Evolutionary conservation across 2,888 invertebrate genomes (phyloP).

Genomic region (Polia nebulosa): DNA sequence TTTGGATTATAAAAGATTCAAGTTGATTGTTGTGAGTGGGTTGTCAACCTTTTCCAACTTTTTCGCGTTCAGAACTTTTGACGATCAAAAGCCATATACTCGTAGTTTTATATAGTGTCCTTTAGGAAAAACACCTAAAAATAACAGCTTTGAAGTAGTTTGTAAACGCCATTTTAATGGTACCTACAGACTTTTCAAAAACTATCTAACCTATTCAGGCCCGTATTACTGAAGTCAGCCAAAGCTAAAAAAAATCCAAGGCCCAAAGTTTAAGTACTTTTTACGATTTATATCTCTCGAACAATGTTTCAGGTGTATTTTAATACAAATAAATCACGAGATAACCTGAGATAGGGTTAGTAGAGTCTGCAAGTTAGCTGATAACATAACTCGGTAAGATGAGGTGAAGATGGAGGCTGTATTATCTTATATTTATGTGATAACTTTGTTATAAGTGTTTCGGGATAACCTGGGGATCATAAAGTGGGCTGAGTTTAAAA

Average conservation of each 20-base stretch:
- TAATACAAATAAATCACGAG: constrained; percentile 46
- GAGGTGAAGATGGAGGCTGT: constrained; percentile 45
- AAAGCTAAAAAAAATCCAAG: constrained; percentile 3
- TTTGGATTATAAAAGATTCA: background rate
- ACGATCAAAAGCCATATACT: no score
- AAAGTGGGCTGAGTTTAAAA: constrained; percentile 5
- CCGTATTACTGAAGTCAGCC: background rate
- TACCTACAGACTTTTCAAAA: background rate
- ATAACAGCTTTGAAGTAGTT: background rate
- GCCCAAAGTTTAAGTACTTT: constrained; percentile 22
- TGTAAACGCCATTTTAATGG: background rate
- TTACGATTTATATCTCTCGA: constrained; percentile 30
- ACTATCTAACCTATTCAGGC: background rate
- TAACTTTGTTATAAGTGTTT: constrained; percentile 45
- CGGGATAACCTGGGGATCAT: constrained; percentile 39
- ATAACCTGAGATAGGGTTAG: constrained; percentile 30
- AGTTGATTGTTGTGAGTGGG: background rate
- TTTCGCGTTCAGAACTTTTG: background rate
- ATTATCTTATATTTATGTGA: constrained; percentile 50
- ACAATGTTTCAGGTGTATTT: constrained; percentile 36
- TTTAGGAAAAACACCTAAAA: background rate
- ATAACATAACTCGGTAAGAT: constrained; percentile 41
- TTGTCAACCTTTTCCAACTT: background rate
- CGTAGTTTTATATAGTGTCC: background rate
- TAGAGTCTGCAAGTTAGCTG: constrained; percentile 27